Base-by-base conservation (phyloP, 2,113 vertebrate genomes). In the Eupsittula cactorum region DNA sequence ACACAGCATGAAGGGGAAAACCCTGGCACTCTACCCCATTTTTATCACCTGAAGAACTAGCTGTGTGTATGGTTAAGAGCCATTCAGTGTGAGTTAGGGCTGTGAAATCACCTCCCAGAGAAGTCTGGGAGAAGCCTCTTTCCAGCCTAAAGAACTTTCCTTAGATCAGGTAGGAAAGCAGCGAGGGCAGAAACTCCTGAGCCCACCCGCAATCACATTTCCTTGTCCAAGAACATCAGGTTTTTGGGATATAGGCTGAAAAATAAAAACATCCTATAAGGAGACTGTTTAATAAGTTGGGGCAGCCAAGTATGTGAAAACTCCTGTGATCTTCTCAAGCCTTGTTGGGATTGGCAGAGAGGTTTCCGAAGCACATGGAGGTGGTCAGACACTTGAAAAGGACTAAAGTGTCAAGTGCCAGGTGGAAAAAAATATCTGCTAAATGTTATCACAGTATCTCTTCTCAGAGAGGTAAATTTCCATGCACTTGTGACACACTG, bases 201-300 rank as follows among this genome's bases (percentile, higher is more conserved):
- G 96, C 94, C 96, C 97, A 98, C 96, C 95, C 95, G 20, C 95
- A 94, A 84, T 96, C 88, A 91, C 52, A 49, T 96, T 96, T 97
- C 89, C 75, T 95, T 82, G 91, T 97, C 97, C 97, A 98, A 97
- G 95, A 97, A 97, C 97, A 97, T 97, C 95, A 97, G 76, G 92
- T 89, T 97, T 97, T 95, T 95, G 96, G 96, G 93, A 94, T 97
- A 91, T 81, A 95, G 93, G 60, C 73, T 97, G 86, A 97, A 98
- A 98, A 98, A 97, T 93, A 96, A 98, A 98, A 97, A 97, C 97
- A 97, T 97, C 96, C 93, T 97, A 96, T 88, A 95, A 97, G 96
- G 95, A 97, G 95, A 90, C 95, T 97, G 87, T 95, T 96, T 97
- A 97, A 96, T 96, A 96, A 89, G 68, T 27, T 64, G 74, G 82